phyloP scores from a whole-genome alignment of 2,113 vertebrate species.

The Macroglossus sobrinus region DNA sequence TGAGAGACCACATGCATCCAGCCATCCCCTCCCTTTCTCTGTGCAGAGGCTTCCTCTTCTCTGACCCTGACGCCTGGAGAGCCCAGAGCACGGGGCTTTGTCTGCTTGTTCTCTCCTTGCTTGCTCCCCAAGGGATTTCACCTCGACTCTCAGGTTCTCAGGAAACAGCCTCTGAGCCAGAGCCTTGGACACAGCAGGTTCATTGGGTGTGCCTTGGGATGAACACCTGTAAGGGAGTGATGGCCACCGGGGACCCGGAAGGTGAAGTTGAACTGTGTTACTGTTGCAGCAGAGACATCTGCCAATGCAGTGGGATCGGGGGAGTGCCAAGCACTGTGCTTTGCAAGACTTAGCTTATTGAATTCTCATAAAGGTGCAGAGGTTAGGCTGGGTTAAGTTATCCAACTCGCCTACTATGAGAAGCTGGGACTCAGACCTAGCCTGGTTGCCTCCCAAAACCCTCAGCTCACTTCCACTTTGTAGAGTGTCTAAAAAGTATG shows the following conservation, averaged over 20 bases:
- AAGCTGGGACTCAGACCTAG: background rate
- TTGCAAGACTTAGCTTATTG: background rate
- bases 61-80: background rate
- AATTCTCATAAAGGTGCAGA: background rate
- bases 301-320: background rate
- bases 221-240: background rate
- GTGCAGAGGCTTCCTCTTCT: background rate
- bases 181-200: background rate
- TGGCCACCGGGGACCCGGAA: fast-evolving
- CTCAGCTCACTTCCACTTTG: background rate
- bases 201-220: background rate
- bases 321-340: background rate
- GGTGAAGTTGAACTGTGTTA: background rate
- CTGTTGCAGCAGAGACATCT: background rate
- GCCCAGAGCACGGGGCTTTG: background rate
- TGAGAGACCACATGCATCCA: background rate
- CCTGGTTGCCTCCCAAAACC: background rate
- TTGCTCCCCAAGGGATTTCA: background rate
- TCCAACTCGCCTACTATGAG: background rate
- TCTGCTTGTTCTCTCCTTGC: background rate
- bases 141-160: background rate
- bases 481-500: background rate
- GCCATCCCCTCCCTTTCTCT: background rate
- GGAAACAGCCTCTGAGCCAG: background rate
- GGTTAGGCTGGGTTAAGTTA: background rate